Evolutionary conservation across 2,113 vertebrate genomes (phyloP), one percentile per base, ranked within the genome.

Genomic region (Otocyon megalotis): DNA sequence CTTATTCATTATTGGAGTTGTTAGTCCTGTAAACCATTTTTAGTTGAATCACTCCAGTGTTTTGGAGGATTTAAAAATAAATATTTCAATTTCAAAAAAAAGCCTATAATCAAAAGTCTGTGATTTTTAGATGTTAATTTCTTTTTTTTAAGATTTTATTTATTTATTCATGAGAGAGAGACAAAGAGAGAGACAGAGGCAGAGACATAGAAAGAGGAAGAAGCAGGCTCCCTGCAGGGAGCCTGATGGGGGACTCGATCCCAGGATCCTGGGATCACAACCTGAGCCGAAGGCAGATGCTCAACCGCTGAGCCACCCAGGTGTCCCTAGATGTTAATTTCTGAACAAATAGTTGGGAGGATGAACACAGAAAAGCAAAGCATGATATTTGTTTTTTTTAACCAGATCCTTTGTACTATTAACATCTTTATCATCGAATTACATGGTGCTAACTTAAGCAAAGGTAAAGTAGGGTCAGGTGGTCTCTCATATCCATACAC

Each of bases 1-100:
- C 97, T 99, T 98, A 97, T 98, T 98, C 98, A 98, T 97, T 98
- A 76, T 48, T 76, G 97, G 98, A 98, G 98, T 97, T 96, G 85
- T 98, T 99, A 98, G 98, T 98, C 97, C 98, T 99, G 97, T 99
- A 99, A 99, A 99, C 98, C 98, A 98, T 99, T 99, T 98, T 97
- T 98, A 99, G 98, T 98, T 98, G 95, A 98, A 98, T 97, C 98
- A 98, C 97, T 98, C 98, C 98, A 98, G 90, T 98, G 98, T 98
- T 76, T 76, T 97, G 98, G 96, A 97, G 20, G 97, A 98, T 97
- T 98, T 98, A 98, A 99, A 98, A 99, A 99, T 99, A 99, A 99
- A 99, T 99, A 99, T 99, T 99, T 99, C 99, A 99, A 99, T 99
- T 97, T 98, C 76, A 83, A 13, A 24, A 48, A 74, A 50, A 50